These are phyloP conservation scores for Pristionchus exspectatus DNA, from an alignment of 2,888 invertebrate genomes.

Conservation along the genomic window DNA sequence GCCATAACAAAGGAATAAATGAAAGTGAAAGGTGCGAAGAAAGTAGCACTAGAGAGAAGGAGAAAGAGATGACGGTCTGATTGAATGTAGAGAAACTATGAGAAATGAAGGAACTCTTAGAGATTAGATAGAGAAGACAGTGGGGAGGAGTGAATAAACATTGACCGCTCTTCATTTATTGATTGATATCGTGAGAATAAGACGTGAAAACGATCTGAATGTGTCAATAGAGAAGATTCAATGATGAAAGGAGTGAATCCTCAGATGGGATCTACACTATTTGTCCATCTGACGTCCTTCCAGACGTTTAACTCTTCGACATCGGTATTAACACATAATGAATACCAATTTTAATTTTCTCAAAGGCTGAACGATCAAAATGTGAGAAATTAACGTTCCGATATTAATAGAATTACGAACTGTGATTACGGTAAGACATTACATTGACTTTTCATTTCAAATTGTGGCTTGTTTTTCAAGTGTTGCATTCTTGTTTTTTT, in stretches of 20 bases:
- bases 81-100: slow-evolving; percentile 20
- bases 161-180: not conserved
- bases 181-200: slow-evolving; percentile 16
- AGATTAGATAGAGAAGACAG: slow-evolving; percentile 13
- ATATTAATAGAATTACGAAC: not conserved
- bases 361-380: not conserved
- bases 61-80: not conserved
- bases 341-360: not conserved
- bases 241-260: slow-evolving; percentile 5
- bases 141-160: slow-evolving; percentile 3
- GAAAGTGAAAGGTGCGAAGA: slow-evolving; percentile 7
- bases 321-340: not conserved
- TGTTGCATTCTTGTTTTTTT: not conserved
- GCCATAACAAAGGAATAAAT: not conserved
- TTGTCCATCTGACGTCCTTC: not conserved
- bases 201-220: not conserved
- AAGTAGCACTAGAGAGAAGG: not conserved
- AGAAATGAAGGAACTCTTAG: slow-evolving; percentile 9
- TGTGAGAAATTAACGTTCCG: slow-evolving; percentile 10
- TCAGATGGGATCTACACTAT: not conserved
- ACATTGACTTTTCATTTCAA: not conserved
- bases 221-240: slow-evolving; percentile 18
- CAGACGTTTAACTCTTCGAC: not conserved
- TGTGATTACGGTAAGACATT: not conserved
- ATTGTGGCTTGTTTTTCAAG: not conserved